A percentile compares a stretch with the other conserved stretches of the same genome.
These are phyloP conservation scores for Cosmia trapezina DNA, from an alignment of 2,888 invertebrate species.

Conservation along the genomic window DNA sequence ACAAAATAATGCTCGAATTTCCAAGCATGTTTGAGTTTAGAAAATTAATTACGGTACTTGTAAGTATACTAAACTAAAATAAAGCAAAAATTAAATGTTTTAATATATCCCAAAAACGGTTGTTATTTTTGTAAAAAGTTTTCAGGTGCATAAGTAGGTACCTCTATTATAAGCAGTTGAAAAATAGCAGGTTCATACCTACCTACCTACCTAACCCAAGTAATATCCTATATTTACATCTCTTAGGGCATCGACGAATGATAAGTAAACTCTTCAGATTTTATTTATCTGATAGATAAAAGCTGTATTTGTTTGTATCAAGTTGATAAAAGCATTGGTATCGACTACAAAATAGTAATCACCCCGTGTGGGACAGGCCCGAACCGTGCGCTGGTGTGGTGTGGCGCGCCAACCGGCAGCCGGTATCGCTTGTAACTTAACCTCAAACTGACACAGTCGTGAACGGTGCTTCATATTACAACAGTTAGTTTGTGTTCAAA, in stretches of 20 bases:
- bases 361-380: constrained; percentile 79
- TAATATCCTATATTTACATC: background rate
- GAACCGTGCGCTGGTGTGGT: constrained; percentile 80
- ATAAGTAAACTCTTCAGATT: constrained; percentile 11
- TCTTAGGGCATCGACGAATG: background rate
- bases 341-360: constrained; percentile 63
- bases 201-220: background rate
- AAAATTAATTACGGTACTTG: too few relatives aligned
- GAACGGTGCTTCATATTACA: constrained; percentile 86
- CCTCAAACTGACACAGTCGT: constrained; percentile 90
- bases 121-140: background rate
- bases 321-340: constrained; percentile 31
- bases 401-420: constrained; percentile 84
- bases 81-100: too few relatives aligned
- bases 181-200: background rate
- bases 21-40: too few relatives aligned
- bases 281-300: constrained; percentile 9
- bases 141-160: background rate
- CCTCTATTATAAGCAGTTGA: background rate
- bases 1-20: too few relatives aligned
- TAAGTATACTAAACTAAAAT: too few relatives aligned
- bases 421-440: constrained; percentile 87
- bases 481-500: constrained; percentile 80
- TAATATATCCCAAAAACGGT: too few relatives aligned
- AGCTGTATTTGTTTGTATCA: constrained; percentile 15